Base-by-base conservation (phyloP, 1,140 invertebrate species). In the Pentalonia nigronervosa region DNA sequence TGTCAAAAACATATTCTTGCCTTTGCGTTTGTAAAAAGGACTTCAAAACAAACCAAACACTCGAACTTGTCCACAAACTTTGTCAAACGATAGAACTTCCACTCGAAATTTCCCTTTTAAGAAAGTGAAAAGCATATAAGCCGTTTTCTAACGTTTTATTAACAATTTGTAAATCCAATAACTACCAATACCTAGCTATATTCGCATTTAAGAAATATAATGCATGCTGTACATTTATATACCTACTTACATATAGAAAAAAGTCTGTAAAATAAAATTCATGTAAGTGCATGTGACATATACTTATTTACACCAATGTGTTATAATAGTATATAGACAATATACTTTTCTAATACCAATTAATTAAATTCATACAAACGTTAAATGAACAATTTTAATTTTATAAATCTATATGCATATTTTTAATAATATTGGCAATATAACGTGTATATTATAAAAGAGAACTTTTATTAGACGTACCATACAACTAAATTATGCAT, bases 1-100 rank as follows among this genome's bases (percentile, higher is more conserved):
- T 83, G 81, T 83, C 81, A 83, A 20, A 83, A 83, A 83, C 81
- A 83, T 83, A 83, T 76, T 83, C 41, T 36, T 23, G 36, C 34
- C 81, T 23, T 83, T 83, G 20, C 4, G 36, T 83, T 83, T 83
- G 81, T 83, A 83, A n/a, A 41, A 23, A 53, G 50, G 20, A 34
- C 21, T 83, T 23, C 8, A 83, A 23, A 41, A 83, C 8, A 83
- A 83, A 41, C 81, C 20, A 83, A 83, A 41, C 36, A 20, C 34
- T 20, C 34, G 20, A 81, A 81, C 34, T 81, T 34, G 17, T 36
- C 7, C 9, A 83, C 41, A 41, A 21, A 83, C 81, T 83, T 83
- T 83, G 21, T 83, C n/a, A 83, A 83, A 83, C 81, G 34, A 83
- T 83, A 23, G 41, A 9, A 83, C 36, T 34, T 83, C 30, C 6